These are phyloP conservation scores for Gorilla gorilla DNA, from an alignment of 2,113 vertebrate species.

Conservation along the genomic window DNA sequence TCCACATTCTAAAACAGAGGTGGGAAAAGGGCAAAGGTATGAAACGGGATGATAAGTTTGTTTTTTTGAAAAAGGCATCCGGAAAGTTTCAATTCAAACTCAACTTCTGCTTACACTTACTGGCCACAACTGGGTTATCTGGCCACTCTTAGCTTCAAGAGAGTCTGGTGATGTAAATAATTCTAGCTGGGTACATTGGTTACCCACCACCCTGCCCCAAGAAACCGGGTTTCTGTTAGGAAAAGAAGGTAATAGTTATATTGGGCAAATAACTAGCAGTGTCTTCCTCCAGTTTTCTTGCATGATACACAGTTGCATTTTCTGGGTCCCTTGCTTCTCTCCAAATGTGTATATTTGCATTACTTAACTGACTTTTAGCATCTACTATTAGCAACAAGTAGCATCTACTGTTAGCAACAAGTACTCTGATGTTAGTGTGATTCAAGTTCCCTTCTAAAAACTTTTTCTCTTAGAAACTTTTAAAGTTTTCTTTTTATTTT, in stretches of 20 bases:
- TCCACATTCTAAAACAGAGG: not conserved
- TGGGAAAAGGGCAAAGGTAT: not conserved
- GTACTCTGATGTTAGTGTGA: not conserved
- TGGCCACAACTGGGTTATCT: not conserved
- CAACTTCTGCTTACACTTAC: not conserved
- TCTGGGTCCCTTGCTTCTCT: not conserved
- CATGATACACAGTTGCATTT: not conserved
- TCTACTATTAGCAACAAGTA: not conserved
- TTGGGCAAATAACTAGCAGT: not conserved
- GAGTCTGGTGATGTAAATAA: not conserved
- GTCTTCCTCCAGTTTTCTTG: not conserved
- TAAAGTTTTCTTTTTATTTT: not conserved
- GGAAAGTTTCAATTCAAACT: not conserved
- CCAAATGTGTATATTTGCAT: not conserved
- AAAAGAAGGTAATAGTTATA: not conserved
- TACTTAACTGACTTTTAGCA: not conserved
- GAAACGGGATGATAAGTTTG: not conserved
- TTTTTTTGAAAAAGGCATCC: not conserved
- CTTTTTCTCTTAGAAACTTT: not conserved
- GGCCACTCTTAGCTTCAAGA: not conserved
- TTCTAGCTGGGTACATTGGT: not conserved
- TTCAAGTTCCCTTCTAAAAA: not conserved
- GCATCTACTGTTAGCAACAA: not conserved
- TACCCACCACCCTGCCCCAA: not conserved
- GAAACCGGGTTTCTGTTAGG: not conserved